Base-by-base conservation (phyloP, 1,140 invertebrate species). In the Conus ventricosus region DNA sequence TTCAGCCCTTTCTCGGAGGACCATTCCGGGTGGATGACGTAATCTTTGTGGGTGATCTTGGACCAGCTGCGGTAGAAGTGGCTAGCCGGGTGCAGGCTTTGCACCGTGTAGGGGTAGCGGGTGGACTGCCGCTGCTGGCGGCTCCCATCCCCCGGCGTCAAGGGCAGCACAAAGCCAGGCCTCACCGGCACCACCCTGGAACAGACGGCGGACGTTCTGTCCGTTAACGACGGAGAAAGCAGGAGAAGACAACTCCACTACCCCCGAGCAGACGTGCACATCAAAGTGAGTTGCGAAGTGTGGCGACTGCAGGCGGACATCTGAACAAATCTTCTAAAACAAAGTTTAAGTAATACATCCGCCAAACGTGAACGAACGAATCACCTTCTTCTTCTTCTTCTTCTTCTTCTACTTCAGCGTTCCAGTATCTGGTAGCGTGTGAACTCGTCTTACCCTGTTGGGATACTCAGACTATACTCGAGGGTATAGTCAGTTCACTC, bases 31-130 rank as follows among this genome's bases (percentile, higher is more conserved):
- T 76, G 76, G 75, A 87, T 87, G 85, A 78, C 71, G 54, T 78
- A 87, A 20, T 87, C 85, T 78, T 87, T 87, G 85, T 87, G 53
- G 51, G 10, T 78, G 25, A 78, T 6, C 17, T 78, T 87, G n/a
- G 85, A 76, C 71, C 75, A 87, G 71, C 85, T 87, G 15, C 53
- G 67, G 75, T 87, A 87, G 85, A 87, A 87, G 53, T 78, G 85
- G 75, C 67, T 54, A 8, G 85, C 51, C 13, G 85, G 85, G 75
- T 87, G 71, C 4, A 87, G 20, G 85, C 51, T 87, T 17, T 13
- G 76, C 23, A 87, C 71, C n/a, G 80, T 78, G 85, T 87, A 87
- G 8, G 85, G 85, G 25, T 87, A 87, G n/a, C 85, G 57, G 55
- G 25, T 55, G 51, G 8, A 78, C 51, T 39, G 10, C 8, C 0